Conservation (phyloP, 2,113 vertebrate species). For the Macroglossus sobrinus region DNA sequence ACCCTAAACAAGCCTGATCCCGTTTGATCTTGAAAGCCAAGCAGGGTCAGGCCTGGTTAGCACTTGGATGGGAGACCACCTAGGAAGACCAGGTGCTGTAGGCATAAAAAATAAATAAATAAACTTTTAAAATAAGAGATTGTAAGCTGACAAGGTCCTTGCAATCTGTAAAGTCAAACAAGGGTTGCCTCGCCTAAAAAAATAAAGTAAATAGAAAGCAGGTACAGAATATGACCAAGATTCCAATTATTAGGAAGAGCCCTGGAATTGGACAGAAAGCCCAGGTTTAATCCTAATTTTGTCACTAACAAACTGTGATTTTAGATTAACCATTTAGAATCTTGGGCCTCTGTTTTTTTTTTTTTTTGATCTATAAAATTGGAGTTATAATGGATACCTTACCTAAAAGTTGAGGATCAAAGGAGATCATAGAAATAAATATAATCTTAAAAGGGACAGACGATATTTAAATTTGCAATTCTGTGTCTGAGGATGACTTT, state of each 20-base stretch:
- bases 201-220: neutral
- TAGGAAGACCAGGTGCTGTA: too few relatives aligned
- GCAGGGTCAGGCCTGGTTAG: too few relatives aligned
- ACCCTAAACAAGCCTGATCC: too few relatives aligned
- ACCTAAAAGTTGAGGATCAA: neutral
- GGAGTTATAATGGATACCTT: neutral
- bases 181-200: too few relatives aligned
- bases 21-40: too few relatives aligned
- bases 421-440: neutral
- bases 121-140: too few relatives aligned
- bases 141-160: too few relatives aligned
- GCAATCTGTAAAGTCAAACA: too few relatives aligned
- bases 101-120: too few relatives aligned
- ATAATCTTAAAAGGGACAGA: neutral
- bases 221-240: neutral
- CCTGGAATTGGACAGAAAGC: neutral
- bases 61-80: too few relatives aligned
- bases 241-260: neutral
- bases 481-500: neutral
- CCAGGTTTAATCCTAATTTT: neutral
- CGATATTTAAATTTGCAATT: constrained; percentile 32
- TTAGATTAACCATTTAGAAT: neutral
- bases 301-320: neutral
- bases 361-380: neutral
- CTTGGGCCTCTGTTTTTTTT: neutral